Evolutionary conservation across 2,888 invertebrate genomes (phyloP).

Genomic region (Crepidodera aurea): DNA sequence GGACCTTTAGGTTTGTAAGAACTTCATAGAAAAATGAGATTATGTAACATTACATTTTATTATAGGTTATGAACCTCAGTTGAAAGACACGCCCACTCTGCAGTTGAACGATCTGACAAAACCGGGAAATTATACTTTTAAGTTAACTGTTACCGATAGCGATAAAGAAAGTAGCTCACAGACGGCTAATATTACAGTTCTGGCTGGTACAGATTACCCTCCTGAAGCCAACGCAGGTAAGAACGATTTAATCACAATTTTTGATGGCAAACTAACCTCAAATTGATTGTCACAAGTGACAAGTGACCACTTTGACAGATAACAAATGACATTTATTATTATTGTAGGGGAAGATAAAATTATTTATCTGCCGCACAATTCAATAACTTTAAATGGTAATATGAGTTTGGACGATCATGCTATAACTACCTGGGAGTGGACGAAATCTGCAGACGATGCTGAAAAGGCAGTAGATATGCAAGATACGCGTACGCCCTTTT

Average conservation of each 20-base stretch:
- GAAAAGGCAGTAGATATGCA: constrained; percentile 96
- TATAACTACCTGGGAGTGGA: constrained; percentile 96
- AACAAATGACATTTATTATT: no score
- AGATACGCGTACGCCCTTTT: constrained; percentile 88
- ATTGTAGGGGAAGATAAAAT: constrained; percentile 81
- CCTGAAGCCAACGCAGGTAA: constrained; percentile 91
- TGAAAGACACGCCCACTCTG: constrained; percentile 82
- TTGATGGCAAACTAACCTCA: no score
- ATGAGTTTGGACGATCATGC: constrained; percentile 92
- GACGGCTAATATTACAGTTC: constrained; percentile 86
- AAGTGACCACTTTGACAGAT: no score
- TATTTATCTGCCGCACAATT: constrained; percentile 88
- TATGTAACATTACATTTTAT: constrained; percentile 1
- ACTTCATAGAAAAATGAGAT: constrained; percentile 2
- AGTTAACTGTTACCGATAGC: constrained; percentile 89
- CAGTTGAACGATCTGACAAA: constrained; percentile 83
- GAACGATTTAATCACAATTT: no score
- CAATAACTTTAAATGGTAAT: constrained; percentile 87
- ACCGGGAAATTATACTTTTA: constrained; percentile 90
- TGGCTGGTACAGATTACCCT: constrained; percentile 92
- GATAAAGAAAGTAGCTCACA: constrained; percentile 87
- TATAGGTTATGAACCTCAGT: constrained; percentile 78
- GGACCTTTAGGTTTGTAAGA: constrained; percentile 71
- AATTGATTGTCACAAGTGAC: no score
- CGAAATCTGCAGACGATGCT: constrained; percentile 85